A percentile compares a stretch with the other conserved stretches of the same genome.
phyloP scores from a whole-genome alignment of 35 echinoderm and acorn worm genomes.

The Stichopus chloronotus region DNA sequence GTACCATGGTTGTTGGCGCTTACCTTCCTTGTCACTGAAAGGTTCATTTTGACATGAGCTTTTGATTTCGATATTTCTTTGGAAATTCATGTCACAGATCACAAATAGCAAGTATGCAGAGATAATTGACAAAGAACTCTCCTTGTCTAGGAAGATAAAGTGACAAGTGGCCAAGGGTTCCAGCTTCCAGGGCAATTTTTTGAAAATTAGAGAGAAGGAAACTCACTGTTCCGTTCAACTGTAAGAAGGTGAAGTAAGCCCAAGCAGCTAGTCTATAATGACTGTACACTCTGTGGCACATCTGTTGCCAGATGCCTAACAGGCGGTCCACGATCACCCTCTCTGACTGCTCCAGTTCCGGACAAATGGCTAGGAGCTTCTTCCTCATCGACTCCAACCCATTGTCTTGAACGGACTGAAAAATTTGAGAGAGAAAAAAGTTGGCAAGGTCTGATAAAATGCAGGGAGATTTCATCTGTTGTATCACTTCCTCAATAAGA shows the following conservation, averaged over 20 bases:
- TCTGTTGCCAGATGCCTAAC: conserved; percentile 85
- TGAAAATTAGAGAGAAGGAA: background rate
- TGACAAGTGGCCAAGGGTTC: no score
- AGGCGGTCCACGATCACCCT: conserved; percentile 66
- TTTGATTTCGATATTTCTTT: no score
- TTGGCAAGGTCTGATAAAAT: background rate
- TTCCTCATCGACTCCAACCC: conserved; percentile 82
- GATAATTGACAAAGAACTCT: no score
- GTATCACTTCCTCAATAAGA: background rate
- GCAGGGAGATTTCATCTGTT: background rate
- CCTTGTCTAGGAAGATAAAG: no score
- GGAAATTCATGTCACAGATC: no score
- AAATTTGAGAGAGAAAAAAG: background rate
- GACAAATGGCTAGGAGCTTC: conserved; percentile 78
- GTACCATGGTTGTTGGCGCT: no score
- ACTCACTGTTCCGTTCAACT: conserved; percentile 85
- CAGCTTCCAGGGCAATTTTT: background rate
- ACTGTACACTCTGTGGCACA: conserved; percentile 91
- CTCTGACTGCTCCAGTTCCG: conserved; percentile 60
- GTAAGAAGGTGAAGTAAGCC: conserved; percentile 93
- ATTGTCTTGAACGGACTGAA: conserved; percentile 87
- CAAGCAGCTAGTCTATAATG: conserved; percentile 92
- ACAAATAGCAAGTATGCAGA: no score
- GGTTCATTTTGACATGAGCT: no score
- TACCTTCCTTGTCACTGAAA: no score